Base-by-base conservation (phyloP, 2,797 vertebrate genomes). In the Sylvia borin region DNA sequence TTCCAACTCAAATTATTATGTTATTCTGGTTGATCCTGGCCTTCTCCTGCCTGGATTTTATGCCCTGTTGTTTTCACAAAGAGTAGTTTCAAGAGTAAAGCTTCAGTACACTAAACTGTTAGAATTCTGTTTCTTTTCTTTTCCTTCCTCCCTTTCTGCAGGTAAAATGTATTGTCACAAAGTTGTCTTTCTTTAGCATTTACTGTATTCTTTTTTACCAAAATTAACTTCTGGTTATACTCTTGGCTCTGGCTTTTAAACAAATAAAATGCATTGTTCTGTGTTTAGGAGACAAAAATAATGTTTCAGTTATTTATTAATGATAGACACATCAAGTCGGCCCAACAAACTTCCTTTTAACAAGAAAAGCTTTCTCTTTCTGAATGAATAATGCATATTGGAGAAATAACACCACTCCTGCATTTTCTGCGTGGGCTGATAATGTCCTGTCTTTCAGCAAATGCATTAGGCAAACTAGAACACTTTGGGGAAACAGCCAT, bases 321-420 rank as follows among this genome's bases (percentile, higher is more conserved):
- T 79, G 74, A 92, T 22, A 89, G 67, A 24, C 55, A 10, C 24
- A 71, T 42, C 31, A 71, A 67, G 34, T 51, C 38, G 92, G 74
- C 40, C 58, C 68, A 90, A 42, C 51, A 80, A 94, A 81, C 42
- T 65, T 83, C 54, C 38, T 76, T 62, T 82, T 78, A 85, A 77
- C 71, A 89, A 82, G 78, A 72, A 89, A 74, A 91, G 79, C 65
- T 90, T 93, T 92, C 68, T 95, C 8, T 1, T 91, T 67, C 36
- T 82, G 47, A 78, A 95, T 95, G 82, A 95, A 95, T 97, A 94
- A 93, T 95, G 75, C 51, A 92, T 90, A 84, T 67, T 78, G 67
- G 61, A 94, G 91, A 86, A 93, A 74, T 81, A 95, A 88, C 67
- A 91, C 50, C 0, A 4, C 57, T 92, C 13, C 48, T 55, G 90